Evolutionary conservation across 2,113 vertebrate species (phyloP), one percentile per base, ranked within the genome.

Genomic region (Pithys albifrons): DNA sequence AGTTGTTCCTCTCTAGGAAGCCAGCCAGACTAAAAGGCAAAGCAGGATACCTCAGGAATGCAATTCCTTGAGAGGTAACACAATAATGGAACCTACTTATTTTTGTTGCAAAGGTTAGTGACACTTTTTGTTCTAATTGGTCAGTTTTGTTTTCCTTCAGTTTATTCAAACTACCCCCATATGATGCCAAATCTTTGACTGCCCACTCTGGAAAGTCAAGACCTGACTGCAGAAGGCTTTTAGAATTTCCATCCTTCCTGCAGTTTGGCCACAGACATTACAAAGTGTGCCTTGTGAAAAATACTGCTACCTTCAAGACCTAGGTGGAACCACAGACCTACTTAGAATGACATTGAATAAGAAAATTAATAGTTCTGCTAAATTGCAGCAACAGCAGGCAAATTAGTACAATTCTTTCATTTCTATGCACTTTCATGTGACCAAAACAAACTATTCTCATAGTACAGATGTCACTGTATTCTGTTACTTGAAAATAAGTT

Each of bases 111-210:
- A 79, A 83, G 5, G 14, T 55, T 79, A 24, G 37, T 24, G 37
- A 43, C 22, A 19, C 25, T 72, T 87, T 87, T 67, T 54, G 6
- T 29, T 81, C 71, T 58, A 43, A 52, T 5, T 19, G 29, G 28
- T 46, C 33, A 35, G 23, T 4, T 82, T 71, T 39, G 28, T 39
- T 88, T 85, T 69, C 54, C 19, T 69, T 59, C 33, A 75, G 18
- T 37, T 93, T 57, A 29, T 76, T 39, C 39, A 57, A 51, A 46
- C 35, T 28, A 7, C 4, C 6, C 4, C 25, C 17, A 7, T 24
- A 20, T 0, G 0, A 67, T 2, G 14, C 61, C 10, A 71, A 62
- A n/a, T 28, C 22, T 46, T 57, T 49, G 4, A 59, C 65, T 49
- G 33, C 17, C 45, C 39, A 6, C 1, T 39, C 18, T 35, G 7